These are phyloP conservation scores for Montipora capitata DNA, from an alignment of 92 coral and sea anemone species.

Conservation along the genomic window DNA sequence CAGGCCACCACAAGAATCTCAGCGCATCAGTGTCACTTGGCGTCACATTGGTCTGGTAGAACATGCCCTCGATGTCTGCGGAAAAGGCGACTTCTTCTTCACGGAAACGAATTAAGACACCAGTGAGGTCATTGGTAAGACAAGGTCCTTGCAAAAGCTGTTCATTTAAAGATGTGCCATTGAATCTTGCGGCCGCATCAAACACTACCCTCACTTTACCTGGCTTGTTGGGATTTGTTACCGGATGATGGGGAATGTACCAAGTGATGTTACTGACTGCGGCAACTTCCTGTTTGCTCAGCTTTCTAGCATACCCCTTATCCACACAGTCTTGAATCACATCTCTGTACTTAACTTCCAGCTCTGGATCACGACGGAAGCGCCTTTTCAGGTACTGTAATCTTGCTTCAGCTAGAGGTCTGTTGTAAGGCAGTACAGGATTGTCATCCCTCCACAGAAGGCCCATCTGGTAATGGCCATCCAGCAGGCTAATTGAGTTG, in stretches of 20 bases:
- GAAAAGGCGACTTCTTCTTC: constrained; percentile 65
- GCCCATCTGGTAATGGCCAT: constrained; percentile 72
- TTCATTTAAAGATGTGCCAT: constrained; percentile 65
- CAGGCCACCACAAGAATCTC: constrained; percentile 78
- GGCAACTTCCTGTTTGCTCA: constrained; percentile 59
- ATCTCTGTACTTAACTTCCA: constrained; percentile 61
- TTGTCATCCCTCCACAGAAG: constrained; percentile 56
- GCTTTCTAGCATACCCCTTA: constrained; percentile 66
- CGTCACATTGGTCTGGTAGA: constrained; percentile 67
- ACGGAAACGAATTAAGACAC: constrained; percentile 78
- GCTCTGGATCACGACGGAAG: constrained; percentile 56
- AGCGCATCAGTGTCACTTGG: constrained; percentile 68
- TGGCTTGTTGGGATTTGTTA: constrained; percentile 65
- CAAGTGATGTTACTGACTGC: constrained; percentile 40
- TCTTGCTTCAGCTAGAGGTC: constrained; percentile 72
- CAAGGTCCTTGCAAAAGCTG: constrained; percentile 80
- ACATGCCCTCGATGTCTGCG: constrained; percentile 80
- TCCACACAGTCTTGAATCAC: constrained; percentile 67
- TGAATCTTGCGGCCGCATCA: constrained; percentile 77
- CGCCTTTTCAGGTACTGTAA: constrained; percentile 64
- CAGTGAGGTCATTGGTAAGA: constrained; percentile 71
- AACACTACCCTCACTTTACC: constrained; percentile 77
- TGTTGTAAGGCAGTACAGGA: constrained; percentile 68
- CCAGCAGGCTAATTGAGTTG: constrained; percentile 32
- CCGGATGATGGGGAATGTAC: constrained; percentile 79